Evolutionary conservation across 2,888 invertebrate species (phyloP).

Genomic region (Campoletis raptor): DNA sequence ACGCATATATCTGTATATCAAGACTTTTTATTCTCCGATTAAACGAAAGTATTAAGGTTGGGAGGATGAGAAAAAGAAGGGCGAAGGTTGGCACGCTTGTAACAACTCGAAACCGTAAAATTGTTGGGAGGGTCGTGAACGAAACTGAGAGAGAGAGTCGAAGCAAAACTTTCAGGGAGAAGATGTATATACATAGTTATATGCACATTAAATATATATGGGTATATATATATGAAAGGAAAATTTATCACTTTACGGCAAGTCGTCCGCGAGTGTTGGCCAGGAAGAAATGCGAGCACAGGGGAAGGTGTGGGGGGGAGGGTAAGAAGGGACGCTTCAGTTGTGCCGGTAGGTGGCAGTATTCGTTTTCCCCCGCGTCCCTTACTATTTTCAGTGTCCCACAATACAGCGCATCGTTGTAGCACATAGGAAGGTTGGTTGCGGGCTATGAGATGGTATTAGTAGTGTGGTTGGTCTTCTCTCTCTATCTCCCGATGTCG

Average conservation of each 20-base stretch:
- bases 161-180: constrained; percentile 64
- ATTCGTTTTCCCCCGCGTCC: constrained; percentile 7
- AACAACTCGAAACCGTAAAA: constrained; percentile 69
- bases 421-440: constrained; percentile 17
- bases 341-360: constrained; percentile 37
- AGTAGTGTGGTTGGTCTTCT: constrained; percentile 39
- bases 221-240: constrained; percentile 63
- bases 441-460: constrained; percentile 28
- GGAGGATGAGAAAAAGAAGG: constrained; percentile 5
- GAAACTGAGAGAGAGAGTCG: constrained; percentile 51
- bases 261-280: constrained; percentile 69
- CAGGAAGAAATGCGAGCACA: constrained; percentile 39
- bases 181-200: constrained; percentile 43
- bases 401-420: constrained; percentile 43
- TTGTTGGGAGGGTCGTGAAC: constrained; percentile 69
- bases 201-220: constrained; percentile 23
- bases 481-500: constrained; percentile 53
- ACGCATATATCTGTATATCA: neutral
- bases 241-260: constrained; percentile 73
- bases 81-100: constrained; percentile 64
- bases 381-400: constrained; percentile 50
- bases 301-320: neutral
- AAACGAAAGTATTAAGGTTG: constrained; percentile 63
- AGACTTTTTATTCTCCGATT: constrained; percentile 63
- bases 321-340: constrained; percentile 30